Conservation (phyloP, 2,113 vertebrate genomes). For the Chaenogobius annularis region DNA sequence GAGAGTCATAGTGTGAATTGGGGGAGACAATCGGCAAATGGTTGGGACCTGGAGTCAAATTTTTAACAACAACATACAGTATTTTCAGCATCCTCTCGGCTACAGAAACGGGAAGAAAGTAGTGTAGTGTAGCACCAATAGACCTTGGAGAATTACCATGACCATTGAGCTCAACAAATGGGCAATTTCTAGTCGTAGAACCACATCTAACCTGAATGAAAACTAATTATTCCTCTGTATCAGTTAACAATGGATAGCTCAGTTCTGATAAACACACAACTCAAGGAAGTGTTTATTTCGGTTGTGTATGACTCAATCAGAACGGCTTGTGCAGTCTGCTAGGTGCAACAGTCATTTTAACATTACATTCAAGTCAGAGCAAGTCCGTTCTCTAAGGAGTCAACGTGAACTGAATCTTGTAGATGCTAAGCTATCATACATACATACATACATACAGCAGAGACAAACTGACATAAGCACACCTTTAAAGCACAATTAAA, state of each 20-base stretch:
- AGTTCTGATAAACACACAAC: not conserved
- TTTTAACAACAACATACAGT: no score
- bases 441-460: not conserved
- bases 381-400: conserved; percentile 9
- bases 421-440: not conserved
- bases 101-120: no score
- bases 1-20: no score
- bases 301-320: conserved; percentile 7
- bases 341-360: conserved; percentile 5
- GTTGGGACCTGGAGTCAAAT: no score
- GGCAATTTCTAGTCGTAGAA: not conserved
- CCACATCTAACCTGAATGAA: not conserved
- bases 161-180: not conserved
- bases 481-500: not conserved
- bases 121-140: not conserved
- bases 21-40: no score
- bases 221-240: not conserved
- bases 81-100: no score
- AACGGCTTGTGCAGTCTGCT: not conserved
- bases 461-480: not conserved
- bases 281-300: conserved; percentile 6
- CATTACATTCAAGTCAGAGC: conserved; percentile 24
- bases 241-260: not conserved
- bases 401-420: not conserved
- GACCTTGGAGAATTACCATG: not conserved